Conservation (phyloP, 2,888 invertebrate species). For the Drosophila parthenogenetica region DNA sequence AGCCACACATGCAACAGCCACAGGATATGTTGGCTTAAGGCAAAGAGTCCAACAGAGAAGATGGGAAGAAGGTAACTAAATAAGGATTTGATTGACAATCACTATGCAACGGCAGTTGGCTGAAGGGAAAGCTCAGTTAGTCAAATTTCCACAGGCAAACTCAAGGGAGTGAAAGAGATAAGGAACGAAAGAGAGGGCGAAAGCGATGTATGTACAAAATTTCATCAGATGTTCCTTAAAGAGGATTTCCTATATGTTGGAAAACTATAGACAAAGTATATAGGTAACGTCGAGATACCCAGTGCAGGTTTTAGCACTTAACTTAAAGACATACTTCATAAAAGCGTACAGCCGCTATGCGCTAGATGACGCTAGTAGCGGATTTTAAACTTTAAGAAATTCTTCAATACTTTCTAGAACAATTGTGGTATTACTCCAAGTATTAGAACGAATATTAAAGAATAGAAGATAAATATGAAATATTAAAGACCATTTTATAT, state of each 20-base stretch:
- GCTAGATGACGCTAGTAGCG: too few relatives aligned
- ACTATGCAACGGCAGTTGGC: conserved; percentile 14
- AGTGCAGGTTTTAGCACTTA: too few relatives aligned
- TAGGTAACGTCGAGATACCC: too few relatives aligned
- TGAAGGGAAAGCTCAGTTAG: conserved; percentile 23
- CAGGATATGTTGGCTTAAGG: conserved; percentile 31
- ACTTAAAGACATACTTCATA: too few relatives aligned
- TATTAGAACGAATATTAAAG: too few relatives aligned
- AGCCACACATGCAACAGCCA: conserved; percentile 13
- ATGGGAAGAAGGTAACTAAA: conserved; percentile 7
- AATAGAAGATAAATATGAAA: too few relatives aligned
- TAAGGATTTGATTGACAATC: conserved; percentile 34
- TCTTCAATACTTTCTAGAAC: too few relatives aligned
- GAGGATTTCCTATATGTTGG: conserved; percentile 24
- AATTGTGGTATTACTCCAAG: too few relatives aligned
- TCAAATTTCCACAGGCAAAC: conserved; percentile 29
- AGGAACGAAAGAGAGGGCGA: background rate
- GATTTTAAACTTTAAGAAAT: too few relatives aligned
- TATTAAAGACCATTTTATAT: too few relatives aligned
- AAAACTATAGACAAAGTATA: background rate
- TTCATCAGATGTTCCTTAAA: conserved; percentile 23
- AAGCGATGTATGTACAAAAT: background rate
- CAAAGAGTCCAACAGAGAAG: conserved; percentile 5
- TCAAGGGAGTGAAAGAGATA: too few relatives aligned
- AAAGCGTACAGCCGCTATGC: too few relatives aligned